These are phyloP conservation scores for Pherbina coryleti DNA, from an alignment of 2,888 invertebrate genomes.

Conservation along the genomic window DNA sequence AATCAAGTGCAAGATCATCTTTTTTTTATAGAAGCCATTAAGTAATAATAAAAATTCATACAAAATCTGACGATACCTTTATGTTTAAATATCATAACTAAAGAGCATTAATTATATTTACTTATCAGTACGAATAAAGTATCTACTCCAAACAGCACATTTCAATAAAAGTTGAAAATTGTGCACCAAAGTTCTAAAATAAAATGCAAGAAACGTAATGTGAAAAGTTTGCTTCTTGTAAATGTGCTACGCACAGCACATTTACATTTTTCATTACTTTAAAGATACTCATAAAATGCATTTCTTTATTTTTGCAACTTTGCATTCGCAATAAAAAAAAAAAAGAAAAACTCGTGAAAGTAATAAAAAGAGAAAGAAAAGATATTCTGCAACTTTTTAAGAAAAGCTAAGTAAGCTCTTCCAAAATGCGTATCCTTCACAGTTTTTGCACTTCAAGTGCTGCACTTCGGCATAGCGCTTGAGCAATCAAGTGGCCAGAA, in stretches of 20 bases:
- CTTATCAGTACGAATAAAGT: no score
- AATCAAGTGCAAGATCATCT: not conserved
- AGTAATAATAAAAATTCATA: no score
- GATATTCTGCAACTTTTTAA: not conserved
- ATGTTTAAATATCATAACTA: no score
- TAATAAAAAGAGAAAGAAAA: not conserved
- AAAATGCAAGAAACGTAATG: not conserved
- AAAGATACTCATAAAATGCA: not conserved
- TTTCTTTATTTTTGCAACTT: not conserved
- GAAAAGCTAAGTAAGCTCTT: not conserved
- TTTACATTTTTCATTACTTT: not conserved
- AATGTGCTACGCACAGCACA: not conserved
- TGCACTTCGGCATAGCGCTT: not conserved
- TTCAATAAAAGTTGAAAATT: no score
- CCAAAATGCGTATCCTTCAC: not conserved
- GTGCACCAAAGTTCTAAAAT: not conserved
- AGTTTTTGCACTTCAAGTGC: not conserved
- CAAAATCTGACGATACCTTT: no score
- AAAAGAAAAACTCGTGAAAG: constrained; percentile 33
- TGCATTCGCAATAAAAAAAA: constrained; percentile 32
- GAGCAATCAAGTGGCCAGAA: constrained; percentile 4
- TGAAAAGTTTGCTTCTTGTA: not conserved
- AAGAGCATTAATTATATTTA: no score
- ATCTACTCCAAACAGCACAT: no score
- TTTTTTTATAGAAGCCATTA: not conserved